Conservation (phyloP, 2,888 invertebrate genomes). For the Scaptomyza parva region DNA sequence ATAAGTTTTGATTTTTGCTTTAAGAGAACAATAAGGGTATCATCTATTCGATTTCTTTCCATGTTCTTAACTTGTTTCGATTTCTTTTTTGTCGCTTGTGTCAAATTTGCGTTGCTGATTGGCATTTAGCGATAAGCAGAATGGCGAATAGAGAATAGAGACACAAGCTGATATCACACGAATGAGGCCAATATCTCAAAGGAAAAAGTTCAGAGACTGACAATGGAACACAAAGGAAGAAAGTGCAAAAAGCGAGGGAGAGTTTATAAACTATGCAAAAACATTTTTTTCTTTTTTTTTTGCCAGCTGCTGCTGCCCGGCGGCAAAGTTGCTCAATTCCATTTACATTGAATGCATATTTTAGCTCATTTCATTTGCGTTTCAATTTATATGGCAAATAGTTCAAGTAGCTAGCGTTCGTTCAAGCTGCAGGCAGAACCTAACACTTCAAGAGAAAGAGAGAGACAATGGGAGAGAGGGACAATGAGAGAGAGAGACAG, state of each 20-base stretch:
- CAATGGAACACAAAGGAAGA: neutral
- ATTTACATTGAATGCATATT: slow-evolving; percentile 73
- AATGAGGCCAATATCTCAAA: slow-evolving; percentile 7
- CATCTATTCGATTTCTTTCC: neutral
- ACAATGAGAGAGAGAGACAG: neutral
- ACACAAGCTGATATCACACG: slow-evolving; percentile 7
- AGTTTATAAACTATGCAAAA: slow-evolving; percentile 54
- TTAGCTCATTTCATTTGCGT: slow-evolving; percentile 71
- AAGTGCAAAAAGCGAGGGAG: neutral
- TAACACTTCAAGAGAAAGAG: neutral
- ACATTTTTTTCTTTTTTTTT: slow-evolving; percentile 15
- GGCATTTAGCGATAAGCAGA: slow-evolving; percentile 49
- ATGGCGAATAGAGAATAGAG: slow-evolving; percentile 16
- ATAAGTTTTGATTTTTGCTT: too few relatives aligned
- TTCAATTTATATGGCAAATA: slow-evolving; percentile 64
- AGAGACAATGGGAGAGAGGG: neutral
- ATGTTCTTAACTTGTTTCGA: neutral
- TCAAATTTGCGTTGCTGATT: slow-evolving; percentile 56
- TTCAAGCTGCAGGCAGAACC: slow-evolving; percentile 39
- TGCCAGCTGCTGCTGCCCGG: slow-evolving; percentile 38
- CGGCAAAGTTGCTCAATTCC: slow-evolving; percentile 41
- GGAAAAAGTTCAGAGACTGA: neutral
- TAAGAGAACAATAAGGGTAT: neutral
- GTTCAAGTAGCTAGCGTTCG: slow-evolving; percentile 15
- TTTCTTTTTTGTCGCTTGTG: slow-evolving; percentile 16